Conservation (phyloP, 2,797 vertebrate species). For the Selene dorsalis region DNA sequence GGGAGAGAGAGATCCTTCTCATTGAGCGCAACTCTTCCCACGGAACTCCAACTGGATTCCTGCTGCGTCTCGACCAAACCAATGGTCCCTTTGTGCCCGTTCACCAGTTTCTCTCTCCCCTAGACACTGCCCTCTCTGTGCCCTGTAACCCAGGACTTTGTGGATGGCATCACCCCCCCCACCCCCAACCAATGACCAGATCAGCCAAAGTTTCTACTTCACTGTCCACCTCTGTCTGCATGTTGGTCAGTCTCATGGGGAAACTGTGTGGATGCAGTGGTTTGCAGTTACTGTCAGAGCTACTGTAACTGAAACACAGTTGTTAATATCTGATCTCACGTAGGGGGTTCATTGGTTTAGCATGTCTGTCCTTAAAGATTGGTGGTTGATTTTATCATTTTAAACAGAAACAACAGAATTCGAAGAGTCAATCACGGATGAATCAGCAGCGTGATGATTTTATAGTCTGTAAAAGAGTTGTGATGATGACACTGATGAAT, state of each 20-base stretch:
- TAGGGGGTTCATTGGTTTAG: not conserved
- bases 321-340: not conserved
- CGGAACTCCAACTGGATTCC: constrained; percentile 72
- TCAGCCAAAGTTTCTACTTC: constrained; percentile 31
- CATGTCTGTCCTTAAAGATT: not conserved
- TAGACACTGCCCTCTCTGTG: constrained; percentile 74
- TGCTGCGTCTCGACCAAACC: constrained; percentile 69
- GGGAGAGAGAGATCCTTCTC: constrained; percentile 58
- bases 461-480: not conserved
- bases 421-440: not conserved
- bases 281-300: not conserved
- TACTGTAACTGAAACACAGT: not conserved
- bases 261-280: not conserved
- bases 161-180: constrained; percentile 10
- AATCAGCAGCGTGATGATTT: not conserved
- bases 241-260: constrained; percentile 3
- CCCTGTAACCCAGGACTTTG: constrained; percentile 51
- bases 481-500: not conserved
- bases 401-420: not conserved
- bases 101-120: constrained; percentile 60
- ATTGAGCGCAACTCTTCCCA: constrained; percentile 73
- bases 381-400: not conserved
- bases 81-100: constrained; percentile 75
- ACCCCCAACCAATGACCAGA: constrained; percentile 5
- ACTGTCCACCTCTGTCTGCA: constrained; percentile 14